Conservation (phyloP, 1,140 invertebrate genomes). For the Oedothorax gibbosus region DNA sequence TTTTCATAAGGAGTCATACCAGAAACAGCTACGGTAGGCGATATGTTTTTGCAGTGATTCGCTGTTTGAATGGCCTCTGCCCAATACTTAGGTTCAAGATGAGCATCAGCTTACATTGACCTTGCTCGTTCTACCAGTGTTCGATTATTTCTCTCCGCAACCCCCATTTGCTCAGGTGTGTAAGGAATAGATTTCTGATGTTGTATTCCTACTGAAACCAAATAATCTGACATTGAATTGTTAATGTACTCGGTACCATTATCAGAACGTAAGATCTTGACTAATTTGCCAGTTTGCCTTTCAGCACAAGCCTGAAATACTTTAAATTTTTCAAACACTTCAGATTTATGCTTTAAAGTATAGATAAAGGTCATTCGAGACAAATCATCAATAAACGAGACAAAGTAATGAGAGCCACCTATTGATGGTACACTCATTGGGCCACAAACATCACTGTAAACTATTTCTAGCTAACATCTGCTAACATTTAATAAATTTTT, state of each 20-base stretch:
- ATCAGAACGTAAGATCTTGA: conserved; percentile 51
- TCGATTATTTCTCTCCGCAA: conserved; percentile 70
- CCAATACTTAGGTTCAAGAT: conserved; percentile 68
- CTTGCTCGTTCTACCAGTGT: conserved; percentile 68
- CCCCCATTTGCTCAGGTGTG: conserved; percentile 72
- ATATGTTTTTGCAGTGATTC: conserved; percentile 69
- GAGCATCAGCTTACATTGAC: conserved; percentile 66
- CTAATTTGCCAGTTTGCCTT: conserved; percentile 16
- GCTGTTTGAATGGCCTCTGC: conserved; percentile 69
- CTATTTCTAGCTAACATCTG: conserved; percentile 56
- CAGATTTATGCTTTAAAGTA: conserved; percentile 65
- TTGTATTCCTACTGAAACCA: conserved; percentile 66
- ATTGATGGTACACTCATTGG: conserved; percentile 65
- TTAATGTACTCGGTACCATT: conserved; percentile 61
- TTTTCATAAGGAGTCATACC: conserved; percentile 69
- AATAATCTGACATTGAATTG: conserved; percentile 37
- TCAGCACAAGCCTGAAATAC: conserved; percentile 32
- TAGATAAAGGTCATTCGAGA: conserved; percentile 66
- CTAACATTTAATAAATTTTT: too few species aligned
- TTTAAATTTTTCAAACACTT: conserved; percentile 42
- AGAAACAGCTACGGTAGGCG: conserved; percentile 31
- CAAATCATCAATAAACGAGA: conserved; percentile 66
- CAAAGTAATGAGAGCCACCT: conserved; percentile 66
- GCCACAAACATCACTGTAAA: conserved; percentile 67
- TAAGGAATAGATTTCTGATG: conserved; percentile 70